phyloP scores from a whole-genome alignment of 2,888 invertebrate species.

The Harpalus rufipes region DNA sequence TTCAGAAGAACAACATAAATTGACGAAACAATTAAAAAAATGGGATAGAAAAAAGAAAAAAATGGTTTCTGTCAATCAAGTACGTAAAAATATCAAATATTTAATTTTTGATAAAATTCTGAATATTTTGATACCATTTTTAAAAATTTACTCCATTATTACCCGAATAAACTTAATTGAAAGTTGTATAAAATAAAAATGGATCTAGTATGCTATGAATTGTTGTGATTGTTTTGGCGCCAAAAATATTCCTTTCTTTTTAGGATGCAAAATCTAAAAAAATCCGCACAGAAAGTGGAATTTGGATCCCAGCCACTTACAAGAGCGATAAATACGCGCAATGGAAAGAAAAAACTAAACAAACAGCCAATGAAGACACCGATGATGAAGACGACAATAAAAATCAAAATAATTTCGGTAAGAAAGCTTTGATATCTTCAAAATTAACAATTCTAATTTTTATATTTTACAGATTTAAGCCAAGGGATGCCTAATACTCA shows the following conservation, averaged over 20 bases:
- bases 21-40: slow-evolving; percentile 82
- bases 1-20: slow-evolving; percentile 83
- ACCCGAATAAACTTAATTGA: too few species aligned
- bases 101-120: too few species aligned
- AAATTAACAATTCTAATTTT: background rate
- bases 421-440: slow-evolving; percentile 5
- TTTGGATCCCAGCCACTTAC: slow-evolving; percentile 95
- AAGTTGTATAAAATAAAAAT: too few species aligned
- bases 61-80: slow-evolving; percentile 87
- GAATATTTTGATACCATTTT: too few species aligned
- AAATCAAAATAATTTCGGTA: slow-evolving; percentile 58
- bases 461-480: slow-evolving; percentile 68
- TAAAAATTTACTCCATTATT: too few species aligned
- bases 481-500: slow-evolving; percentile 82
- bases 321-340: slow-evolving; percentile 93
- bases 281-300: slow-evolving; percentile 97
- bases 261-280: slow-evolving; percentile 83
- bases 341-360: slow-evolving; percentile 90
- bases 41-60: slow-evolving; percentile 99
- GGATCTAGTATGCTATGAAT: too few species aligned
- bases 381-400: slow-evolving; percentile 77
- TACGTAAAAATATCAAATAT: slow-evolving; percentile 73
- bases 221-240: too few species aligned
- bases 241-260: background rate
- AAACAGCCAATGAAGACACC: slow-evolving; percentile 76